Evolutionary conservation across 2,888 invertebrate species (phyloP), one percentile per base, ranked within the genome.

Genomic region (Drosophila bunnanda): DNA sequence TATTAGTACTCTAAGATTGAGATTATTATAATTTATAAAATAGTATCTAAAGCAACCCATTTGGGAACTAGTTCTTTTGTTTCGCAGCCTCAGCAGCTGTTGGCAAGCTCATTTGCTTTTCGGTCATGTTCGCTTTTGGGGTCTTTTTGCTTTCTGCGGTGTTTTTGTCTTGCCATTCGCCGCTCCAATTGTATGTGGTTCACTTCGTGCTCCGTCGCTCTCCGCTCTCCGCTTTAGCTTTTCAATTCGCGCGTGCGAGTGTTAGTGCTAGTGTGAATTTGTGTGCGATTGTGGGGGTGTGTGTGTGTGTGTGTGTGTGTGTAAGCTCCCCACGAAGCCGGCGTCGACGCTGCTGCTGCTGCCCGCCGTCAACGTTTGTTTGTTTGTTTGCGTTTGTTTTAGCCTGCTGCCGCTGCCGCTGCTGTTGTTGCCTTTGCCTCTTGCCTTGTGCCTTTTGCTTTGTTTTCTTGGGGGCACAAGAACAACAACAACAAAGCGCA

Each of bases 361-460:
- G 66, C 44, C 68, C 75, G 69, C 68, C 67, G 81, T 79, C 79
- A 67, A 74, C 75, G 84, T 74, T 86, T 79, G 50, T 55, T 74
- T 75, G 87, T 83, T 82, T 86, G 82, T 80, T 82, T 85, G 82
- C 69, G 57, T 75, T 75, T 83, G 82, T 82, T 82, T 82, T 83
- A 86, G 81, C 75, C 36, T 56, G 61, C 46, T 46, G 61, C 46
- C 38, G 61, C 44, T 64, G 44, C 60, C 55, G 39, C 46, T 32
- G 56, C 32, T 48, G n/a, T n/a, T n/a, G n/a, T n/a, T n/a, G 66
- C 44, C 50, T 43, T 53, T 43, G 58, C 62, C 34, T 58, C 44
- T 46, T 62, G 62, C 60, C 17, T 61, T 59, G 10, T 58, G 62
- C 62, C 62, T 46, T 39, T 46, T 58, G 75, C 75, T 71, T 75